These are phyloP conservation scores for Pandemis corylana DNA, from an alignment of 2,888 invertebrate genomes.

Conservation along the genomic window DNA sequence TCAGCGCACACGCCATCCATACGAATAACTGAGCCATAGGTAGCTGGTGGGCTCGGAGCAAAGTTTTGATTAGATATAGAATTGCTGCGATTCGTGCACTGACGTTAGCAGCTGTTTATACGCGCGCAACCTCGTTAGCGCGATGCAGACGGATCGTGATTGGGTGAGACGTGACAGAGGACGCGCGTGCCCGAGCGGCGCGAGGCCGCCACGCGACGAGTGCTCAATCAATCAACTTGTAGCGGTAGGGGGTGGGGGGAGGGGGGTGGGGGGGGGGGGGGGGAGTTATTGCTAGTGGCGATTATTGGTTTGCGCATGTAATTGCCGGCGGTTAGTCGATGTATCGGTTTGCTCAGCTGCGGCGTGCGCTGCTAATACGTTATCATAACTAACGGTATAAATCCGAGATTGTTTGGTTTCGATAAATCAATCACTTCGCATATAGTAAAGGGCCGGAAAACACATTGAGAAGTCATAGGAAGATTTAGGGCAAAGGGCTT, in stretches of 20 bases:
- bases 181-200: background rate
- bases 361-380: background rate
- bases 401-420: background rate
- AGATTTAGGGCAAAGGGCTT: no score
- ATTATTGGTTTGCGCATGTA: constrained; percentile 15
- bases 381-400: background rate
- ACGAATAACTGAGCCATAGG: no score
- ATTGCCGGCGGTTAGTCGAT: constrained; percentile 13
- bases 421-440: no score
- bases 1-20: no score
- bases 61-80: no score
- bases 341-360: background rate
- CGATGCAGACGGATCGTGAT: background rate
- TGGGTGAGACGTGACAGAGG: background rate
- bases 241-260: background rate
- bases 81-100: no score
- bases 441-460: no score
- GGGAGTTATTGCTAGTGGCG: constrained; percentile 10
- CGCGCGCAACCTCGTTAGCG: background rate
- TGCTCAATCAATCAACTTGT: constrained; percentile 16
- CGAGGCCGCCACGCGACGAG: background rate
- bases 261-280: background rate
- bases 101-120: no score
- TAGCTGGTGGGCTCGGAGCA: no score
- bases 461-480: no score